A percentile compares a stretch with the other conserved stretches of the same genome.
These are phyloP conservation scores for Camptogramma bilineatum DNA, from an alignment of 2,888 invertebrate genomes.

Conservation along the genomic window DNA sequence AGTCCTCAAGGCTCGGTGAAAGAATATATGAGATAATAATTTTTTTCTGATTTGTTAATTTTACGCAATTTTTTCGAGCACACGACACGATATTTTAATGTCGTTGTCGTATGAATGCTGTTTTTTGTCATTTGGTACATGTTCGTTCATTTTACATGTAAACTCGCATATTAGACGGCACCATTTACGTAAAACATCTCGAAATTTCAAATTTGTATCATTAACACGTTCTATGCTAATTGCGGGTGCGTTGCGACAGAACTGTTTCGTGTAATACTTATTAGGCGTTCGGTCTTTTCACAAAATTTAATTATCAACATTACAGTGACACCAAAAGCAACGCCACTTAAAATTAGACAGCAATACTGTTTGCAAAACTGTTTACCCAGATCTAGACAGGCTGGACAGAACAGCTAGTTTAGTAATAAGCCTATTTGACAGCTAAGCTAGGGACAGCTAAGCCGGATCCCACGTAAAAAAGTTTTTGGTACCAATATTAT, in stretches of 20 bases:
- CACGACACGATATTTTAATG: not conserved
- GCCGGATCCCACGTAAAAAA: not conserved
- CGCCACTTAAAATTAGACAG: constrained; percentile 61
- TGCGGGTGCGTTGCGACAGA: constrained; percentile 70
- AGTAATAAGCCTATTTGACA: not conserved
- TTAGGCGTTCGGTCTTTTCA: constrained; percentile 72
- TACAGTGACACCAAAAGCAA: constrained; percentile 75
- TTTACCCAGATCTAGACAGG: constrained; percentile 55
- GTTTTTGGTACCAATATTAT: too few relatives aligned
- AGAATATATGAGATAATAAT: not conserved
- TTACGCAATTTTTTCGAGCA: too few relatives aligned
- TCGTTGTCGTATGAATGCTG: not conserved
- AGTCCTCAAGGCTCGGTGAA: constrained; percentile 20
- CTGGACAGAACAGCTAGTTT: constrained; percentile 15
- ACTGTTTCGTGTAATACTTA: constrained; percentile 78
- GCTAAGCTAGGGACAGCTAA: not conserved
- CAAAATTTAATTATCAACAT: constrained; percentile 82
- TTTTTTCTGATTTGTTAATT: too few relatives aligned
- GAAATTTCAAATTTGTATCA: constrained; percentile 72
- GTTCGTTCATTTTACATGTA: constrained; percentile 34
- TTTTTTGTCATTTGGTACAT: not conserved
- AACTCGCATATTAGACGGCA: constrained; percentile 46
- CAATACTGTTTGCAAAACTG: constrained; percentile 71
- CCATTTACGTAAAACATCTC: constrained; percentile 60
- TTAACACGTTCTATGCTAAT: constrained; percentile 81